Percentiles rank a stretch among this genome's conserved stretches.
Evolutionary conservation across 1,140 invertebrate species (phyloP).

Genomic region (Adelges cooleyi): DNA sequence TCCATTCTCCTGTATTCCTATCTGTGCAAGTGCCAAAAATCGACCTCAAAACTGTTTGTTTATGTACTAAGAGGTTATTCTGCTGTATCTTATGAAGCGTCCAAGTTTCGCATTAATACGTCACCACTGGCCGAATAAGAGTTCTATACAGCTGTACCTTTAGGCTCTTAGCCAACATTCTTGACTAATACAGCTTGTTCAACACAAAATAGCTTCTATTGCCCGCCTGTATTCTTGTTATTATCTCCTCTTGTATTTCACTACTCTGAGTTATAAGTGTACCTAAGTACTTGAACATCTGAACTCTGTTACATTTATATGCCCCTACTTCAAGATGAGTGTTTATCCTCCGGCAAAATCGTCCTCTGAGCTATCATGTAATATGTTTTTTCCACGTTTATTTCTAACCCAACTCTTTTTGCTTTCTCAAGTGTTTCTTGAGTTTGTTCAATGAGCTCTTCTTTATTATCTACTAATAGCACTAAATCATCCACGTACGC

Average conservation of each 20-base stretch:
- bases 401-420: conserved; percentile 11
- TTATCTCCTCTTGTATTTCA: background rate
- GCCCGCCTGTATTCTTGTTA: background rate
- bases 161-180: no score
- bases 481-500: conserved; percentile 29
- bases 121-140: background rate
- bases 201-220: no score
- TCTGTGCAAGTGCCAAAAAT: background rate
- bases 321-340: background rate
- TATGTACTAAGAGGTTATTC: background rate
- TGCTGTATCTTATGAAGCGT: background rate
- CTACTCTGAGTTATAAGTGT: background rate
- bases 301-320: background rate
- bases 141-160: no score
- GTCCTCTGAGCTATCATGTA: conserved; percentile 4
- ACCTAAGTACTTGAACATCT: background rate
- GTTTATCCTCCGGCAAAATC: background rate
- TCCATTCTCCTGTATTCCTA: no score
- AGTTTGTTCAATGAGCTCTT: background rate
- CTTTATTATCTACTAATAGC: conserved; percentile 9
- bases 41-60: background rate
- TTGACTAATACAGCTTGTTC: no score
- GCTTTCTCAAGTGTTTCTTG: conserved; percentile 16
- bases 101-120: no score
- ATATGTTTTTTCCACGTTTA: conserved; percentile 21